phyloP scores from a whole-genome alignment of 2,888 invertebrate genomes.

The Malachius bipustulatus region DNA sequence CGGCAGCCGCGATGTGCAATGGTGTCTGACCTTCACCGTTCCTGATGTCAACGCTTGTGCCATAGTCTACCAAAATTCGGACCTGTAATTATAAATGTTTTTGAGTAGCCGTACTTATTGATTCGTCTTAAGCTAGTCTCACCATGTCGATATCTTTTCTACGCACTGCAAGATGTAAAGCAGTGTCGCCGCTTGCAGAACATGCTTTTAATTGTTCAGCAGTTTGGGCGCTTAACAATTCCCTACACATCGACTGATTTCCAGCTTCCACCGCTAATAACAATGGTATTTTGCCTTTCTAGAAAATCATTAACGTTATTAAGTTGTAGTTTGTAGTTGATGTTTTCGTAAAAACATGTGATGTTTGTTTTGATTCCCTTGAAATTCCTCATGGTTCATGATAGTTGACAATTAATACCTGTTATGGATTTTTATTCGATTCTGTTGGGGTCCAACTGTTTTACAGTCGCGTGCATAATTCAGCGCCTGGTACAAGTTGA shows the following conservation, averaged over 20 bases:
- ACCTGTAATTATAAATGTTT: slow-evolving; percentile 31
- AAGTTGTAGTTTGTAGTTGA: too few species aligned
- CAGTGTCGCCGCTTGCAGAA: slow-evolving; percentile 81
- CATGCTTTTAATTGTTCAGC: slow-evolving; percentile 79
- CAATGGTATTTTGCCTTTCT: slow-evolving; percentile 90
- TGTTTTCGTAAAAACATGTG: too few species aligned
- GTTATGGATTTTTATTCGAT: too few species aligned
- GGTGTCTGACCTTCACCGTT: slow-evolving; percentile 93
- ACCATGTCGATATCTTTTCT: slow-evolving; percentile 85
- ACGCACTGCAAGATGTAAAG: slow-evolving; percentile 89
- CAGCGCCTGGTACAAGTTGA: too few species aligned
- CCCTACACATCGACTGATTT: slow-evolving; percentile 89
- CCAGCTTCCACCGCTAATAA: slow-evolving; percentile 90
- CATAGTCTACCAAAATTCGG: slow-evolving; percentile 82
- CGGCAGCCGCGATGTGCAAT: slow-evolving; percentile 88
- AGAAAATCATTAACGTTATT: too few species aligned
- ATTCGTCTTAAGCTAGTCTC: too few species aligned
- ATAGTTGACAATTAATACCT: too few species aligned
- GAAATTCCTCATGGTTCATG: too few species aligned
- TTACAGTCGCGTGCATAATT: too few species aligned
- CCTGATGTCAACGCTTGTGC: slow-evolving; percentile 81
- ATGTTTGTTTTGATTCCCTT: too few species aligned
- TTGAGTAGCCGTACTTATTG: neutral
- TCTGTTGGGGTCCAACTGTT: too few species aligned
- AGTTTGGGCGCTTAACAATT: slow-evolving; percentile 77